Conservation (phyloP, 2,888 invertebrate genomes). For the Caenorhabditis parvicauda region DNA sequence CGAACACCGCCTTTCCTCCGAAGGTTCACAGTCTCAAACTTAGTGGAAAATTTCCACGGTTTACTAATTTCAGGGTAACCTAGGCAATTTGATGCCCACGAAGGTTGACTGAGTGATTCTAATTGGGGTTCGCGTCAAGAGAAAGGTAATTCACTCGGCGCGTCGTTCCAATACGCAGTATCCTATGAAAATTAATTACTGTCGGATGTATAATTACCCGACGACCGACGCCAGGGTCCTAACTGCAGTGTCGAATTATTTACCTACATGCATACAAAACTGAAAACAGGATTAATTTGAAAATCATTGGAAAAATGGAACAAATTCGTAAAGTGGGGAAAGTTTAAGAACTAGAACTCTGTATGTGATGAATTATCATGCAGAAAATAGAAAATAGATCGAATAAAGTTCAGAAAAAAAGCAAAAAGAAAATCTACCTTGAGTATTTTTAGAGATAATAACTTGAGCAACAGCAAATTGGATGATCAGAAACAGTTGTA, state of each 20-base stretch:
- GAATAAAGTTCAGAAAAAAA: neutral
- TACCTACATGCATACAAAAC: neutral
- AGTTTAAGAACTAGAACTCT: neutral
- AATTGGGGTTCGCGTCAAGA: too few species aligned
- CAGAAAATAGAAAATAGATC: too few species aligned
- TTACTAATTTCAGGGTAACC: too few species aligned
- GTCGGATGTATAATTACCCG: constrained; percentile 2
- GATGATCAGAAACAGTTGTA: neutral
- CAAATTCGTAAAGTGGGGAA: neutral
- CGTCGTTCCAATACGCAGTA: too few species aligned
- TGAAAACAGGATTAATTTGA: neutral
- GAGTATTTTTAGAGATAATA: constrained; percentile 18
- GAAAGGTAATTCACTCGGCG: too few species aligned
- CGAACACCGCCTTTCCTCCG: too few species aligned
- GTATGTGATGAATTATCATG: constrained; percentile 1
- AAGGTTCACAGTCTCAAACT: too few species aligned
- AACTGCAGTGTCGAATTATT: neutral
- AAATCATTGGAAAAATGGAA: constrained; percentile 1
- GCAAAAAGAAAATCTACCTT: constrained; percentile 10
- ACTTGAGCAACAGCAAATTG: constrained; percentile 7
- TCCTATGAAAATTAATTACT: neutral
- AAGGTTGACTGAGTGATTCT: too few species aligned
- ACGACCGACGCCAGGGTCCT: neutral
- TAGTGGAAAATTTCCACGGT: too few species aligned
- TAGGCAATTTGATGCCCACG: too few species aligned